A percentile compares a stretch with the other conserved stretches of the same genome.
Conservation (phyloP, 1,140 invertebrate genomes). For the Cryptotermes secundus region DNA sequence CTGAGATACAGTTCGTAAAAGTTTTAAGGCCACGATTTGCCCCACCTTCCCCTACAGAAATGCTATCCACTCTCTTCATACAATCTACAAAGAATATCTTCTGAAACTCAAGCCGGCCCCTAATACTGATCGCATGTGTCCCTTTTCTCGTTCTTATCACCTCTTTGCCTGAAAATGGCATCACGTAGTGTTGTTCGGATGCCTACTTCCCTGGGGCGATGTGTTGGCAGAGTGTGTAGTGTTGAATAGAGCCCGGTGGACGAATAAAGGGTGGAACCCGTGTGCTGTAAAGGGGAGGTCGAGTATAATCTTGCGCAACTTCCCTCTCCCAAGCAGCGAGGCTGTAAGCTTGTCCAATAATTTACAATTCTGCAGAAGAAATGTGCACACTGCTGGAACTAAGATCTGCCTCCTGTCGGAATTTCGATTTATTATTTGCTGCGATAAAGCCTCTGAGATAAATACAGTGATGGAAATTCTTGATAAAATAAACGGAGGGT, state of each 20-base stretch:
- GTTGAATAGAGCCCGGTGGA: background rate
- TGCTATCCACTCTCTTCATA: background rate
- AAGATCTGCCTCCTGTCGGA: background rate
- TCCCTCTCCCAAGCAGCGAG: background rate
- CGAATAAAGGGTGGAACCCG: background rate
- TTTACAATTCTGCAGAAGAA: background rate
- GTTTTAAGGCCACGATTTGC: background rate
- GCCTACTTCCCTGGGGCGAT: background rate
- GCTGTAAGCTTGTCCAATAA: background rate
- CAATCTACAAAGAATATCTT: background rate
- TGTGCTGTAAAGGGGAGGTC: background rate
- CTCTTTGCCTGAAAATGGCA: background rate
- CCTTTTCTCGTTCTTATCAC: background rate
- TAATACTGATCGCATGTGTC: background rate
- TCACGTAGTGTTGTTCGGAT: constrained; percentile 18
- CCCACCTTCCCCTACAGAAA: background rate
- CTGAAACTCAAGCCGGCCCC: background rate
- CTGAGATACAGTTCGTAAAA: background rate
- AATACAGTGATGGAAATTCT: background rate
- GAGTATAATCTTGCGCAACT: background rate
- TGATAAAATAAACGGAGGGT: background rate
- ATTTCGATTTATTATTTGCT: background rate
- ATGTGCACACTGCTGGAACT: background rate
- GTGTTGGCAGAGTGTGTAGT: background rate
- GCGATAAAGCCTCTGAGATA: background rate